Conservation (phyloP, 2,888 invertebrate genomes). For the Pristionchus exspectatus region DNA sequence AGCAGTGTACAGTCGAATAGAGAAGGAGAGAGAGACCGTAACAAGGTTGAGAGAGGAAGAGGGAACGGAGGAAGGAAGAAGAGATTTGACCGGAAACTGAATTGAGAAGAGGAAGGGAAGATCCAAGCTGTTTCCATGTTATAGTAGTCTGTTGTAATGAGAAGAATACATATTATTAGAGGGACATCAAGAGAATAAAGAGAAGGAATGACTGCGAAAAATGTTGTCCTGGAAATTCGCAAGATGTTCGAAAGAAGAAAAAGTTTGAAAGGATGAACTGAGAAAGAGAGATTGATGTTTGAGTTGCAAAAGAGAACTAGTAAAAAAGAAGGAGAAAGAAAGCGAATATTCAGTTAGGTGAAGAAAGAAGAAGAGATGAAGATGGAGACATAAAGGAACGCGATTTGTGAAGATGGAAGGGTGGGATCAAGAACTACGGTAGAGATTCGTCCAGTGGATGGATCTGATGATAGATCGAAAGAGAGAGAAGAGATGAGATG, state of each 20-base stretch:
- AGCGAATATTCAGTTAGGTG: slow-evolving; percentile 32
- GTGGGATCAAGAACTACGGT: neutral
- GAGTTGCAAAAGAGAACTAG: neutral
- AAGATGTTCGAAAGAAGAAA: neutral
- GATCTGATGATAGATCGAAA: slow-evolving; percentile 26
- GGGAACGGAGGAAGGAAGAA: neutral
- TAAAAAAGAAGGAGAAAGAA: neutral
- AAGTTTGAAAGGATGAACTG: neutral
- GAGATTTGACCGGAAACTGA: slow-evolving; percentile 44
- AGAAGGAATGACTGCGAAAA: neutral
- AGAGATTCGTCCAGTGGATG: neutral
- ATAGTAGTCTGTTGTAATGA: slow-evolving; percentile 3
- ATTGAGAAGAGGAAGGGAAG: slow-evolving; percentile 22
- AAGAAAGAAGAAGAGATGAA: slow-evolving; percentile 6
- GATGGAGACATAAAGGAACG: neutral
- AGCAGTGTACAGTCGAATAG: slow-evolving; percentile 9
- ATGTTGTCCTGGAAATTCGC: neutral
- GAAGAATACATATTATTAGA: neutral
- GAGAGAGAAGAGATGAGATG: neutral
- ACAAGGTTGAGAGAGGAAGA: neutral
- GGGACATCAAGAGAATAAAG: neutral
- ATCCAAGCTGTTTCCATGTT: slow-evolving; percentile 8
- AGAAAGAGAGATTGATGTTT: neutral
- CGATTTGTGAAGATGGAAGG: neutral
- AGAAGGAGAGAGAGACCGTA: slow-evolving; percentile 20